Conservation (phyloP, 2,888 invertebrate species). For the Ennomos quercinarius region DNA sequence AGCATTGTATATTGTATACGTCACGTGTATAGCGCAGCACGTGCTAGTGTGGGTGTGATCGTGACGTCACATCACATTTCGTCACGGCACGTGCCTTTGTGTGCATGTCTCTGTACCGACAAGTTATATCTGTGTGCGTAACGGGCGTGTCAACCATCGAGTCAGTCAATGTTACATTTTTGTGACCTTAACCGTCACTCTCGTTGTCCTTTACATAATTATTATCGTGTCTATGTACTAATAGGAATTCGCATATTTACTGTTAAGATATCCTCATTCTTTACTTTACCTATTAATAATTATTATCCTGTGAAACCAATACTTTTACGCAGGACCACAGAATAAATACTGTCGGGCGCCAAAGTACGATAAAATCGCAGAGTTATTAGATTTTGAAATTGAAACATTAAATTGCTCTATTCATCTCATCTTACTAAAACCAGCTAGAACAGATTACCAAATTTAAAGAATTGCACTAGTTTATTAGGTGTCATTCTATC, state of each 20-base stretch:
- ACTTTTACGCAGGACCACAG: too few species aligned
- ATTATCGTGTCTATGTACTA: constrained; percentile 35
- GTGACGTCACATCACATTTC: constrained; percentile 77
- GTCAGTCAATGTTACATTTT: constrained; percentile 82
- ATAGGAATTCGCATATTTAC: constrained; percentile 27
- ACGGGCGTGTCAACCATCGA: constrained; percentile 62
- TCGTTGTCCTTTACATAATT: constrained; percentile 68
- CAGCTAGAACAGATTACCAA: too few species aligned
- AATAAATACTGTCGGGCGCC: too few species aligned
- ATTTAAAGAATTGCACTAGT: too few species aligned
- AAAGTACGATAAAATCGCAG: too few species aligned
- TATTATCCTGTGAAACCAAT: neutral
- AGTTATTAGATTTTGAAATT: too few species aligned
- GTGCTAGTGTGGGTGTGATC: constrained; percentile 80
- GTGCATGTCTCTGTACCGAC: constrained; percentile 46
- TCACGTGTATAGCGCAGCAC: constrained; percentile 62
- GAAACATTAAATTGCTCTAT: too few species aligned
- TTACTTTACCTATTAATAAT: constrained; percentile 9
- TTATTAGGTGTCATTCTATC: too few species aligned
- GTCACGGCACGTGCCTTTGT: constrained; percentile 58
- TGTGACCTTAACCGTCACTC: constrained; percentile 83
- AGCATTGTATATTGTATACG: constrained; percentile 51
- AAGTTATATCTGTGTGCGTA: constrained; percentile 52
- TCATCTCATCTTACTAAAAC: too few species aligned
- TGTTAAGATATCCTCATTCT: constrained; percentile 20